Evolutionary conservation across 2,113 vertebrate genomes (phyloP).

Genomic region (Pedionomus torquatus): DNA sequence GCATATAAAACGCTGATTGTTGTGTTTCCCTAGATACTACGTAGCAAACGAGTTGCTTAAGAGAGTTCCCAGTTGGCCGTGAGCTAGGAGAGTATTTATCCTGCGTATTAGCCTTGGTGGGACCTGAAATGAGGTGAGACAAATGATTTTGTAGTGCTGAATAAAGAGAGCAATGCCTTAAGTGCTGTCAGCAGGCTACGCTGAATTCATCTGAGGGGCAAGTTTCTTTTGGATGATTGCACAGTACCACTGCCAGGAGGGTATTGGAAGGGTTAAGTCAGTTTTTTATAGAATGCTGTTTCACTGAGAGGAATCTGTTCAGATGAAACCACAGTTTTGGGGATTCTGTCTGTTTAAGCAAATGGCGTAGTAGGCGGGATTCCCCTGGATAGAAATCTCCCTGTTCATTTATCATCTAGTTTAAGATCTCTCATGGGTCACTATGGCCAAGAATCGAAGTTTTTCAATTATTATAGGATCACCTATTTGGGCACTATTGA

Average conservation of each 20-base stretch:
- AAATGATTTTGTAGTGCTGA: background rate
- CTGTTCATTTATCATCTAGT: background rate
- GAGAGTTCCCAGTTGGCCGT: background rate
- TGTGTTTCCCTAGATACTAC: background rate
- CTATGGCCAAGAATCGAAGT: background rate
- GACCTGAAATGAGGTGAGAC: background rate
- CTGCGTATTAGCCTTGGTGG: background rate
- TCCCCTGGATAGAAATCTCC: background rate
- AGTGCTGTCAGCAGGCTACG: background rate
- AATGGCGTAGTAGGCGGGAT: background rate
- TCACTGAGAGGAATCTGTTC: background rate
- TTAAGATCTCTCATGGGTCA: background rate
- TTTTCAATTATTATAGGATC: background rate
- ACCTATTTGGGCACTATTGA: background rate
- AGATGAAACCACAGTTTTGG: fast-evolving
- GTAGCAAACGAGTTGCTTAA: background rate
- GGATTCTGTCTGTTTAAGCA: background rate
- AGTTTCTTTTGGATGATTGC: background rate
- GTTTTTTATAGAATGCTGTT: background rate
- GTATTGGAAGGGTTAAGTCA: background rate
- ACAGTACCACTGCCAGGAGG: background rate
- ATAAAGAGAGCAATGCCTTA: background rate
- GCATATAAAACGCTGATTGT: background rate
- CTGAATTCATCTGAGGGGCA: background rate
- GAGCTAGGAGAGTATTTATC: background rate